Base-by-base conservation (phyloP, 2,888 invertebrate genomes). In the Scaptomyza parva region DNA sequence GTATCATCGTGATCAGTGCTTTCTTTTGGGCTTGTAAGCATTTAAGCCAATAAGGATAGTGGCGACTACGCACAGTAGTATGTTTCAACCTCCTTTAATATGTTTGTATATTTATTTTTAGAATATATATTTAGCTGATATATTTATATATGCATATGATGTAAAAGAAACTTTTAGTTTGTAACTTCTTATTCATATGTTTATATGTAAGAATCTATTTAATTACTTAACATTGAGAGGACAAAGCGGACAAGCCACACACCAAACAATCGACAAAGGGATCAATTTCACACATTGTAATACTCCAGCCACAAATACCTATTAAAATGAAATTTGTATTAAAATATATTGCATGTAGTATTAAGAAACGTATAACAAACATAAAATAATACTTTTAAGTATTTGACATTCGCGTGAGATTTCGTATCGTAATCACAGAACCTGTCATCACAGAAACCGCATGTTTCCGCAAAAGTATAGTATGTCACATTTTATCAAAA, bases 381-480 rank as follows among this genome's bases (percentile, higher is more conserved):
- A 28, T 28, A 28, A 28, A 11, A 24, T 24, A 24, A 24, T 24
- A 24, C 24, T 24, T 24, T n/a, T n/a, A n/a, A n/a, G n/a, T n/a
- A n/a, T n/a, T n/a, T 24, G 4, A 24, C 24, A 24, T 24, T 24
- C 24, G 40, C 48, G 39, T 69, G 70, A 53, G 24, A 39, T 55
- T 57, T 60, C 30, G 45, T 66, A 67, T 58, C 52, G 64, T 64
- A 63, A 92, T 92, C 91, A 92, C 91, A 92, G 91, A 91, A 91
- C 89, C 89, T 91, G 88, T 77, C 90, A 91, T 91, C 90, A 91
- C 91, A 91, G 91, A 91, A 90, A 91, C 89, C 87, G 91, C 83
- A 70, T 75, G n/a, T 75, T 65, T 44, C 60, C 62, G 51, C 59
- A n/a, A n/a, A n/a, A n/a, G n/a, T n/a, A n/a, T n/a, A n/a, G n/a